Evolutionary conservation across 2,888 invertebrate genomes (phyloP).

Genomic region (Himalopsyche kuldschensis): DNA sequence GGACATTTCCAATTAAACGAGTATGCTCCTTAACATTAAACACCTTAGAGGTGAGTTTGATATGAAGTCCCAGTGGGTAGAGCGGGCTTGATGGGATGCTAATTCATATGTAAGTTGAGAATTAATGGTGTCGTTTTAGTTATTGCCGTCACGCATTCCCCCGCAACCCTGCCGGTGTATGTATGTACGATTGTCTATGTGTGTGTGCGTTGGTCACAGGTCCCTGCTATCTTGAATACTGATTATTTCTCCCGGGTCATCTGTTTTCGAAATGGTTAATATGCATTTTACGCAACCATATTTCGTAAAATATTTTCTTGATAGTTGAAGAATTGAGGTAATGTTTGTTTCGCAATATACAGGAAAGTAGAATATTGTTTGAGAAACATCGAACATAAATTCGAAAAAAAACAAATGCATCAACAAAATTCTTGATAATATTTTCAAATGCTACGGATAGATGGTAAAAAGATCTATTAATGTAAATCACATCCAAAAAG

Average conservation of each 20-base stretch:
- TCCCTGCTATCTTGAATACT: conserved; percentile 14
- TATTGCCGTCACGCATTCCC: conserved; percentile 36
- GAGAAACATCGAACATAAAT: too few species aligned
- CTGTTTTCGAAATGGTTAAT: not conserved
- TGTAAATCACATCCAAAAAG: too few species aligned
- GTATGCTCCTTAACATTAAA: conserved; percentile 34
- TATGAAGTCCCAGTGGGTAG: not conserved
- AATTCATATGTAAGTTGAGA: conserved; percentile 38
- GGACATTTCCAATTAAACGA: conserved; percentile 27
- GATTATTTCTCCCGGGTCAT: not conserved
- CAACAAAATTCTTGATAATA: too few species aligned
- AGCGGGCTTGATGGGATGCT: conserved; percentile 20
- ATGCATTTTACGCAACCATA: too few species aligned
- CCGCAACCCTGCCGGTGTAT: conserved; percentile 9
- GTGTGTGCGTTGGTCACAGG: conserved; percentile 5
- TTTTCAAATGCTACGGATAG: too few species aligned
- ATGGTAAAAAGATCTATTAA: too few species aligned
- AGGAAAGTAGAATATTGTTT: too few species aligned
- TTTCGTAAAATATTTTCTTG: too few species aligned
- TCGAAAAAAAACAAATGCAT: too few species aligned
- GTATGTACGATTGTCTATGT: not conserved
- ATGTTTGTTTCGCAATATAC: too few species aligned
- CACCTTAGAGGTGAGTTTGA: conserved; percentile 8
- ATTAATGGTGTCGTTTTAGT: conserved; percentile 38
- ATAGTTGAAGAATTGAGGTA: too few species aligned